Conservation (phyloP, 2,797 vertebrate genomes). For the Acestrorhynchus altus region DNA sequence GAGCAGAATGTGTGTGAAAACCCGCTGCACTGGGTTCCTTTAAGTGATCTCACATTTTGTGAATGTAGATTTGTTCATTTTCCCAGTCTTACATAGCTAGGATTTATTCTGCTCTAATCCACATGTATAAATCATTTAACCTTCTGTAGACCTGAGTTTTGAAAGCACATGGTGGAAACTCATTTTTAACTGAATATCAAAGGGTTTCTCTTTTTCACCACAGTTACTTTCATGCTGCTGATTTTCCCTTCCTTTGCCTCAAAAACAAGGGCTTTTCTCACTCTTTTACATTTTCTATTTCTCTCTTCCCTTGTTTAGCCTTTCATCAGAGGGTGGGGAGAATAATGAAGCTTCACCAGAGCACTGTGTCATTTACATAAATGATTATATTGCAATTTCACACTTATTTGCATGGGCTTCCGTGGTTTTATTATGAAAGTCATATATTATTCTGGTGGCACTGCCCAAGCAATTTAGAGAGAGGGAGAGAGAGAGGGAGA, state of each 20-base stretch:
- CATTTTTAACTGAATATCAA: conserved; percentile 63
- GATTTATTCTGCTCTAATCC: conserved; percentile 37
- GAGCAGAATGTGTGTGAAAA: not conserved
- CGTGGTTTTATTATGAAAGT: conserved; percentile 67
- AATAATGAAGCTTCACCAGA: conserved; percentile 65
- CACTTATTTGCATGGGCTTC: conserved; percentile 69
- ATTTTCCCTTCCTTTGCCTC: conserved; percentile 55
- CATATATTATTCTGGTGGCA: conserved; percentile 66
- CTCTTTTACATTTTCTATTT: conserved; percentile 30
- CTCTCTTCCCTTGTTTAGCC: conserved; percentile 40
- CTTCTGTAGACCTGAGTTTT: conserved; percentile 49
- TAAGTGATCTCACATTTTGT: not conserved
- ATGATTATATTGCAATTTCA: conserved; percentile 73
- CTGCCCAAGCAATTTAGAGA: conserved; percentile 58
- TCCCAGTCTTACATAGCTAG: conserved; percentile 6
- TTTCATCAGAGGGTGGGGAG: conserved; percentile 54
- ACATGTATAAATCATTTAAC: conserved; percentile 48
- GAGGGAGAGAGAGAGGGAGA: conserved; percentile 43
- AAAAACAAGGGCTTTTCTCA: conserved; percentile 56
- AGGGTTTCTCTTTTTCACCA: conserved; percentile 53
- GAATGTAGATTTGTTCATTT: conserved; percentile 20
- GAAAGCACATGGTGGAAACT: conserved; percentile 51
- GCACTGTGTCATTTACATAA: conserved; percentile 69
- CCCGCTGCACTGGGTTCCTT: not conserved
- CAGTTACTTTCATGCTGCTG: conserved; percentile 57